Percentiles rank a stretch among this genome's conserved stretches.
phyloP scores from a whole-genome alignment of 2,113 vertebrate genomes.

The Erpornis zantholeuca region DNA sequence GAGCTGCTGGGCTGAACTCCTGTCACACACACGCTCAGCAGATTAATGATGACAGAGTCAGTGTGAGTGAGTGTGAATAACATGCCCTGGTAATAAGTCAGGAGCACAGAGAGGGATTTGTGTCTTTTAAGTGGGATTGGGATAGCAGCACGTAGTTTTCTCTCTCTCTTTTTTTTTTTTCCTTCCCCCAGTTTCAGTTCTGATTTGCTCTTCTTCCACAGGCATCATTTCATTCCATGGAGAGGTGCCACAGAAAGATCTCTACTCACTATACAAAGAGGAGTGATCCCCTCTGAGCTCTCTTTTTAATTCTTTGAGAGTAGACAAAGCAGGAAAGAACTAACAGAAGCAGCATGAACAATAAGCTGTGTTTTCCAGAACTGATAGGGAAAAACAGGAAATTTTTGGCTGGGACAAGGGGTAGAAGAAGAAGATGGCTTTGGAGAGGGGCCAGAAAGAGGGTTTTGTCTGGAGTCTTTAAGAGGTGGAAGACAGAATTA shows the following conservation, averaged over 20 bases:
- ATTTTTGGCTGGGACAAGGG: background rate
- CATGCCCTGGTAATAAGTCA: background rate
- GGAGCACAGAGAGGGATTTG: background rate
- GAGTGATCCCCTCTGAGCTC: background rate
- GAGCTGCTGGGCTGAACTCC: background rate
- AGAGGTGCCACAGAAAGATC: background rate
- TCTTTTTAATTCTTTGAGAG: background rate
- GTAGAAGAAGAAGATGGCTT: background rate
- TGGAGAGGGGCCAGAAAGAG: background rate
- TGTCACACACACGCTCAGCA: background rate
- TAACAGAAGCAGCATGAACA: conserved; percentile 4
- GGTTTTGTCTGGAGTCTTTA: background rate
- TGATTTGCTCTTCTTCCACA: background rate
- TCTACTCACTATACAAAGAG: background rate
- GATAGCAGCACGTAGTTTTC: background rate
- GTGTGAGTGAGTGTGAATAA: background rate
- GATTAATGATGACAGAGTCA: background rate
- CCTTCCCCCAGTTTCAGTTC: background rate
- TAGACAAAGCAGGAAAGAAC: conserved; percentile 12
- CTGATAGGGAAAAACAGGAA: background rate
- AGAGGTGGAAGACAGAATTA: background rate
- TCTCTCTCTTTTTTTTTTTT: background rate
- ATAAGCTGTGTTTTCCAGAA: background rate
- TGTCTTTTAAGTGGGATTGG: background rate
- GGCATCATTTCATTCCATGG: background rate